These are phyloP conservation scores for Butastur rufipennis DNA, from an alignment of 2,113 vertebrate species.

Conservation along the genomic window DNA sequence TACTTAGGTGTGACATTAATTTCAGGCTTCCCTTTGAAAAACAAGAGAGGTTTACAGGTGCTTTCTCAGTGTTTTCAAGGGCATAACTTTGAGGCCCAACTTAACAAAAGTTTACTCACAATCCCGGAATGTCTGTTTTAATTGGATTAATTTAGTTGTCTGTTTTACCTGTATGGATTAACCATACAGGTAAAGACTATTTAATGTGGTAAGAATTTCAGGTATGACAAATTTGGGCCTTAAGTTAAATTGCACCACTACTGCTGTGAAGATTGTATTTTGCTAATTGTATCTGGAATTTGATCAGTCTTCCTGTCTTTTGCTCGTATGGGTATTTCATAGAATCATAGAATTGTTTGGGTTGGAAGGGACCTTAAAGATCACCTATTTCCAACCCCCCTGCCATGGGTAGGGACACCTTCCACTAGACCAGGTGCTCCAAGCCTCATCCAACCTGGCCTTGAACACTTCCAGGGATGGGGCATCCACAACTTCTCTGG, in stretches of 20 bases:
- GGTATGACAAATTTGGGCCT: neutral
- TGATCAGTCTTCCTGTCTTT: neutral
- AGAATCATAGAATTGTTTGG: too few species aligned
- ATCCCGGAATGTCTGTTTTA: neutral
- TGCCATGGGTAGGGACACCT: too few species aligned
- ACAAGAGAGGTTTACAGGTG: neutral
- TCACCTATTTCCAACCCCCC: too few species aligned
- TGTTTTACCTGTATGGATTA: neutral
- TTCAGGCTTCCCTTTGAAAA: neutral
- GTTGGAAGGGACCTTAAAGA: too few species aligned
- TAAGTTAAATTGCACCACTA: neutral
- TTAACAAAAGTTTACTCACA: neutral
- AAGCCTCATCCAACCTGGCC: too few species aligned
- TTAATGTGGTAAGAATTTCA: neutral
- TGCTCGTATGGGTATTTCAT: neutral
- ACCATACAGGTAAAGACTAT: neutral
- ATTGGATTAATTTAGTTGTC: too few species aligned
- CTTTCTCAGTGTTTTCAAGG: neutral
- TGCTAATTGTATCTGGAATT: neutral
- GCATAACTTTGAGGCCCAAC: neutral
- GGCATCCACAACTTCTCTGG: too few species aligned
- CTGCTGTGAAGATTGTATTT: neutral
- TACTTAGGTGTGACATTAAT: neutral
- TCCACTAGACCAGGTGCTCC: too few species aligned
- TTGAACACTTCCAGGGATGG: too few species aligned